Base-by-base conservation (phyloP, 2,888 invertebrate genomes). In the Tenthredo mesomela region DNA sequence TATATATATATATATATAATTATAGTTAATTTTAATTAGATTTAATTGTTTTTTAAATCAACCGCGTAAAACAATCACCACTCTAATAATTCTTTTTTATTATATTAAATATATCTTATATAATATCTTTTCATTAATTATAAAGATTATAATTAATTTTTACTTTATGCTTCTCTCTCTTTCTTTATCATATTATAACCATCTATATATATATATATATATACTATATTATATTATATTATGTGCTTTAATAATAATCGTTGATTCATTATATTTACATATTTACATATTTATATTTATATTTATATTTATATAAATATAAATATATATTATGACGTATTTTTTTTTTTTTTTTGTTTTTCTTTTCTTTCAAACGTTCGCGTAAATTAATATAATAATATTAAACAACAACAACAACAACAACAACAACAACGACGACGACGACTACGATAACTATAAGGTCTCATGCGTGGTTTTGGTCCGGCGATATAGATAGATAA, bases 401-500 rank as follows among this genome's bases (percentile, higher is more conserved):
- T 70, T 15, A 21, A 40, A 65, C 58, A 58, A 37, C 29, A n/a
- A 29, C n/a, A n/a, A n/a, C n/a, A n/a, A n/a, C n/a, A n/a, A n/a
- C n/a, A n/a, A n/a, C n/a, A n/a, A n/a, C n/a, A n/a, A n/a, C n/a
- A n/a, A n/a, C n/a, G n/a, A n/a, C n/a, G n/a, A n/a, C n/a, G n/a
- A n/a, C n/a, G n/a, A n/a, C n/a, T n/a, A n/a, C 25, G 43, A 47
- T 54, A 54, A 40, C 25, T 50, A 67, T 29, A 29, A 33, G 65
- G 65, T 67, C 43, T 67, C 43, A 67, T 65, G 37, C 65, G 58
- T 65, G 43, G n/a, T 67, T 2, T 61, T 61, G 61, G 61, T 61
- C 61, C 61, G 25, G 18, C n/a, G n/a, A n/a, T n/a, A n/a, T n/a
- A 70, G 33, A 6, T 70, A 65, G 12, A 65, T 25, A 65, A 4